Evolutionary conservation across 2,113 vertebrate genomes (phyloP), one percentile per base, ranked within the genome.

Genomic region (Zosterops hypoxanthus): DNA sequence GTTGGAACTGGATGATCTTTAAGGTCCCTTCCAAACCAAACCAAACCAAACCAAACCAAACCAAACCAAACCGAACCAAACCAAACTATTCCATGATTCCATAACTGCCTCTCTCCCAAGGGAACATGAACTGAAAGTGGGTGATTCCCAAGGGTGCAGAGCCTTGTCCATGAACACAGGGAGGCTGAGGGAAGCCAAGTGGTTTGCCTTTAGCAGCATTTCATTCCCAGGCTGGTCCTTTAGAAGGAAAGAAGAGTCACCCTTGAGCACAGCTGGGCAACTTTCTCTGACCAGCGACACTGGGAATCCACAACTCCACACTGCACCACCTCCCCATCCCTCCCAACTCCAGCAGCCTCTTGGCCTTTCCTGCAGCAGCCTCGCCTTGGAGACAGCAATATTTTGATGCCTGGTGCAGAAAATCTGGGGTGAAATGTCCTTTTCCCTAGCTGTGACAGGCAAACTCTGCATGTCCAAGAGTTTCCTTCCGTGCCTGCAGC

Each of bases 271-370:
- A 7, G 6, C 39, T 61, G 64, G 46, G 53, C 4, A 44, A 4
- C 47, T 7, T 95, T 25, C 72, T 73, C 34, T 68, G 24, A 8
- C 52, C 8, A 9, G 24, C 39, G 22, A 23, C 11, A 8, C 33
- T 2, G 14, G 17, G 31, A 64, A 66, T 39, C n/a, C 53, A 25
- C 53, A 46, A 29, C 21, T 64, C 64, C 8, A 1, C 22, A 4
- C 3, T 36, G 29, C 42, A 53, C 1, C 4, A 22, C 18, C 14
- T 79, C 31, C n/a, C 50, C 5, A 1, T 70, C 34, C 64, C 53
- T 56, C 12, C 47, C 76, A 41, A 7, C 53, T 1, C 0, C 0
- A 1, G 28, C 8, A 9, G 11, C 26, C 49, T 8, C 44, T 39
- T 34, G 46, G 31, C 44, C 53, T 64, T 69, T 47, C 41, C 53